Percentiles rank a stretch among this genome's conserved stretches.
phyloP scores from a whole-genome alignment of 2,797 vertebrate genomes.

The Falco columbarius region DNA sequence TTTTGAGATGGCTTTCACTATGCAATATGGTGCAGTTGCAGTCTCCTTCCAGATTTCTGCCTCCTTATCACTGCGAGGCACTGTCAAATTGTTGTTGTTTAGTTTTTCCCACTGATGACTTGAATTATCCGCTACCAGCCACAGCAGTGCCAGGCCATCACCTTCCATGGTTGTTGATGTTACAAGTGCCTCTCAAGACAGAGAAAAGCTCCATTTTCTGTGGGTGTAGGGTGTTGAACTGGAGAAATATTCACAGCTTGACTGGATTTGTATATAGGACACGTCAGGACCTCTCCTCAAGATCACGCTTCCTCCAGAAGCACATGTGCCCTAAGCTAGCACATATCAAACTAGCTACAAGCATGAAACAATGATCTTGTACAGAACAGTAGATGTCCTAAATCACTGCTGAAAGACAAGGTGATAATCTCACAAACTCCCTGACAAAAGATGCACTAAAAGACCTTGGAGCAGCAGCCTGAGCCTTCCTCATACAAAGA shows the following conservation, averaged over 20 bases:
- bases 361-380: accelerated
- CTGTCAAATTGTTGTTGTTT: background rate
- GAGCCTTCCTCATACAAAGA: background rate
- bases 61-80: background rate
- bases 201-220: background rate
- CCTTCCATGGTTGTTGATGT: background rate
- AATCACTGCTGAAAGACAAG: background rate
- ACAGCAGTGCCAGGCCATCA: background rate
- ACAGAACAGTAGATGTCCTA: background rate
- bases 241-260: background rate
- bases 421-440: background rate
- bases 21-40: accelerated
- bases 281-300: background rate
- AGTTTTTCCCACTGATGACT: background rate
- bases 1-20: background rate
- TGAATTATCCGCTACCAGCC: background rate
- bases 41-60: background rate
- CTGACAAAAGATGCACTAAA: background rate
- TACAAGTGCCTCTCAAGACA: background rate
- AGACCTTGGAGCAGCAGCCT: background rate
- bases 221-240: background rate
- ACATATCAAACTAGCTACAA: background rate
- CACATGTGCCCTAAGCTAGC: accelerated
- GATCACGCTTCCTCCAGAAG: background rate
- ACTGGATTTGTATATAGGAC: background rate